Percentiles rank a stretch among this genome's conserved stretches.
These are phyloP conservation scores for Spea multiplicata DNA, from an alignment of 2,113 vertebrate genomes.

Conservation along the genomic window DNA sequence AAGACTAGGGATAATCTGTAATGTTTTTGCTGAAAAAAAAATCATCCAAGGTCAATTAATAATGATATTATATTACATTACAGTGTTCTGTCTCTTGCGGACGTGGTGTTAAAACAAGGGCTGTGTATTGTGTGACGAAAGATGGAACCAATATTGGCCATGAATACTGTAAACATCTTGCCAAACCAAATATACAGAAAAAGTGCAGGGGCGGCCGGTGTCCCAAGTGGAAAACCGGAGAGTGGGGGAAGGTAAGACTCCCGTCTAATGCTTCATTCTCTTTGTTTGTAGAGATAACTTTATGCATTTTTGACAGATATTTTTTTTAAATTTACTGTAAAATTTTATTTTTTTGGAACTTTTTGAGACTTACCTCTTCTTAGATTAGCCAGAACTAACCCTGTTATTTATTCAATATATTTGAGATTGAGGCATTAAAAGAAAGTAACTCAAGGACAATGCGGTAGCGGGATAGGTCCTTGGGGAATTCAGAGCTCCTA, in stretches of 20 bases:
- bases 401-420: no score
- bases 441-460: not conserved
- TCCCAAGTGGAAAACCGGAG: constrained; percentile 87
- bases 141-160: constrained; percentile 78
- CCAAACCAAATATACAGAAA: constrained; percentile 80
- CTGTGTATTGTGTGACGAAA: constrained; percentile 82
- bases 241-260: constrained; percentile 87
- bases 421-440: no score
- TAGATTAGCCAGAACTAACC: no score
- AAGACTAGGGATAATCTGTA: no score
- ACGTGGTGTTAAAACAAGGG: constrained; percentile 83
- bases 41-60: not conserved
- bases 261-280: no score
- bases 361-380: no score
- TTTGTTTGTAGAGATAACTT: no score
- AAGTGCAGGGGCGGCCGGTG: constrained; percentile 86
- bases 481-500: constrained; percentile 8
- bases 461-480: not conserved
- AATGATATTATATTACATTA: constrained; percentile 55
- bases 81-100: constrained; percentile 94
- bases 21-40: no score
- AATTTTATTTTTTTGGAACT: not conserved
- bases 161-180: constrained; percentile 80
- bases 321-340: not conserved
- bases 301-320: no score